Conservation (phyloP, 2,113 vertebrate genomes). For the Felis chaus region DNA sequence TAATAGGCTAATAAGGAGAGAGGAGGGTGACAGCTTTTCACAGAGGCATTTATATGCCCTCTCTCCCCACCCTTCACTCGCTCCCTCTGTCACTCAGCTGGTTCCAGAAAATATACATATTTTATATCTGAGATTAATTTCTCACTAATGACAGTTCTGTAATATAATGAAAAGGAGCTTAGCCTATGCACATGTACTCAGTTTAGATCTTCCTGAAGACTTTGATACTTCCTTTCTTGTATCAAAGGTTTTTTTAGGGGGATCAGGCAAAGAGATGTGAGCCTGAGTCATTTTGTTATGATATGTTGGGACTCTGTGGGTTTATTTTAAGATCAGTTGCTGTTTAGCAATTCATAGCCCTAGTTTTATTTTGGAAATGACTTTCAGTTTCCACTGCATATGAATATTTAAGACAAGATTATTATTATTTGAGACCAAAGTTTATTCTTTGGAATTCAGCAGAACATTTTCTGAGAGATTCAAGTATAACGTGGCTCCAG, state of each 20-base stretch:
- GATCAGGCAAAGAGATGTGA: background rate
- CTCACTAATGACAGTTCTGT: background rate
- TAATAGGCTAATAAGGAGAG: background rate
- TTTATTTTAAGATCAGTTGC: conserved; percentile 59
- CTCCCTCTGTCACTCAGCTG: background rate
- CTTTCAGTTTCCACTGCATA: conserved; percentile 47
- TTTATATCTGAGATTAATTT: background rate
- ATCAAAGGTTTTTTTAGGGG: background rate
- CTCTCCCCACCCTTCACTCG: background rate
- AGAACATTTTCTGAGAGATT: conserved; percentile 35
- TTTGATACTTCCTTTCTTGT: background rate
- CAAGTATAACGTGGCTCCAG: background rate
- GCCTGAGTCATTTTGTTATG: conserved; percentile 2
- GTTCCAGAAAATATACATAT: background rate
- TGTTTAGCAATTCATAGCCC: conserved; percentile 40
- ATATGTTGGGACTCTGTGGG: background rate
- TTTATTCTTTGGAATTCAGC: conserved; percentile 2
- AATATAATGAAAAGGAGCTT: background rate
- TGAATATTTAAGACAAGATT: conserved; percentile 22
- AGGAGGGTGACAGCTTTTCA: background rate
- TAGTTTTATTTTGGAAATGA: conserved; percentile 58
- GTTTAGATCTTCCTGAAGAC: background rate
- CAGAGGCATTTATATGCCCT: background rate
- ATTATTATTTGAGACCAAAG: conserved; percentile 46
- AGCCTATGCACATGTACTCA: background rate